These are phyloP conservation scores for Serrognathus titanus DNA, from an alignment of 2,888 invertebrate genomes.

Conservation along the genomic window DNA sequence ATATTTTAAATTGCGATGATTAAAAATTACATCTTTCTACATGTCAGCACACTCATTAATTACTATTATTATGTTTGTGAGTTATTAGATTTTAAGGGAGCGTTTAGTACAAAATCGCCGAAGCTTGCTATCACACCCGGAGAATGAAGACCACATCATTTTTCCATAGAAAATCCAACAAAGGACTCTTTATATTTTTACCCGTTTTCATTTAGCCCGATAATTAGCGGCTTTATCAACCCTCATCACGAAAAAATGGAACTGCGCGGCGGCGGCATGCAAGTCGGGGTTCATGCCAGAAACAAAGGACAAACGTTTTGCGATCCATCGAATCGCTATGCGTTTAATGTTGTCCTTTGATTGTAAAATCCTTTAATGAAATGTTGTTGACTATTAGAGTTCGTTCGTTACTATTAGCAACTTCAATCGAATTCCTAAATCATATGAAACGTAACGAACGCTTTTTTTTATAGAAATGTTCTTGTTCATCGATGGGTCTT, in stretches of 20 bases:
- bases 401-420: too few species aligned
- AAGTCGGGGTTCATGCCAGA: neutral
- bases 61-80: too few species aligned
- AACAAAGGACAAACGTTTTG: conserved; percentile 1
- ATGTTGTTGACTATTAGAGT: too few species aligned
- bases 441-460: too few species aligned
- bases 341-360: conserved; percentile 1
- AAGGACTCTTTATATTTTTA: conserved; percentile 1
- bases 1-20: too few species aligned
- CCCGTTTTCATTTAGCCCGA: conserved; percentile 1
- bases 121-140: neutral
- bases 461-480: too few species aligned
- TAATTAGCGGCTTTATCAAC: conserved; percentile 2
- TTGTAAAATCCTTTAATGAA: neutral
- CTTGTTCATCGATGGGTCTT: too few species aligned
- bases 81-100: too few species aligned
- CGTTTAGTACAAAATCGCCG: neutral
- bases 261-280: neutral
- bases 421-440: too few species aligned
- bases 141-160: neutral
- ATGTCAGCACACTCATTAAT: too few species aligned
- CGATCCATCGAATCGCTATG: neutral
- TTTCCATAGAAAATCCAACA: neutral
- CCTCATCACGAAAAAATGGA: neutral
- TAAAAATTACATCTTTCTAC: too few species aligned